Conservation (phyloP, 2,797 vertebrate species). For the Tangara arthus region DNA sequence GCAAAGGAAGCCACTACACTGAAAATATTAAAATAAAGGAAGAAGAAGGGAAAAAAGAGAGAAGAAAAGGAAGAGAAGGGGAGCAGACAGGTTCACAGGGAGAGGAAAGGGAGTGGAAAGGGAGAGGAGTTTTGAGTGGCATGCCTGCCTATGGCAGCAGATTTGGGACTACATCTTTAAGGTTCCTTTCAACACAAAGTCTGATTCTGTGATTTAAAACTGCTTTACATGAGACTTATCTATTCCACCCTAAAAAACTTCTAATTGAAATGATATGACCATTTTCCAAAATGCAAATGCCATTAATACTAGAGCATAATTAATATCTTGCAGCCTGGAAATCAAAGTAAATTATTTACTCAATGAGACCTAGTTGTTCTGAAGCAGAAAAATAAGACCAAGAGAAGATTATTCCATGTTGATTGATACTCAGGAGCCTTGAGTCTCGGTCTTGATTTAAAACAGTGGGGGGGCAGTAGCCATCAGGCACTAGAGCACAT, state of each 20-base stretch:
- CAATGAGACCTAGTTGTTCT: background rate
- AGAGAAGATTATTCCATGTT: background rate
- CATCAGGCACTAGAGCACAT: background rate
- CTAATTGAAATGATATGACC: background rate
- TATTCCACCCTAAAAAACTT: background rate
- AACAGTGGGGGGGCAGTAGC: background rate
- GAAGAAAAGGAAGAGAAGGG: background rate
- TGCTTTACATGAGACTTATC: background rate
- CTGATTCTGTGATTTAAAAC: background rate
- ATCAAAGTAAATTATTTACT: constrained; percentile 52
- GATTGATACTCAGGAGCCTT: background rate
- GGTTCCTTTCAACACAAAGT: background rate
- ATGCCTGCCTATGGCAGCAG: background rate
- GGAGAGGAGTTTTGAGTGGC: background rate
- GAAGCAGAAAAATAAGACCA: constrained; percentile 14
- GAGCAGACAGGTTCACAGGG: background rate
- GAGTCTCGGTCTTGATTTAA: constrained; percentile 46
- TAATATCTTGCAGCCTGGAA: constrained; percentile 40
- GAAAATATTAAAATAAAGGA: background rate
- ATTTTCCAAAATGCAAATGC: constrained; percentile 26
- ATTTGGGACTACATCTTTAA: background rate
- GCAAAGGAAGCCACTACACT: background rate
- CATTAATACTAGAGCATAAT: constrained; percentile 27
- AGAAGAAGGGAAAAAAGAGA: background rate
- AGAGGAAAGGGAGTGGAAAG: too few species aligned